These are phyloP conservation scores for Styela clava DNA, from an alignment of 23 tunicate species.

Conservation along the genomic window DNA sequence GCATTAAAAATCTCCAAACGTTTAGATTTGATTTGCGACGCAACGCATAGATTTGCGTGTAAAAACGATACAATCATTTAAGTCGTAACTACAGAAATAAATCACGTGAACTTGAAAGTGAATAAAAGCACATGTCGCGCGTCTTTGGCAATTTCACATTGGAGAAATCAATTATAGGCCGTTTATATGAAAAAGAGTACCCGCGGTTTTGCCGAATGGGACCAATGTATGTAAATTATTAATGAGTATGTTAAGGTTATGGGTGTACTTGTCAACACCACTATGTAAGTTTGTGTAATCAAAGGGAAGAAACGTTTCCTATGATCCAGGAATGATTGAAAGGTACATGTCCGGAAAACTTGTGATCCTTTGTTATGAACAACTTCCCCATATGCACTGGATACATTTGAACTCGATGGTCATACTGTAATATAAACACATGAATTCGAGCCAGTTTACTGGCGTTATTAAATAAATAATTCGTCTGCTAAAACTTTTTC, in stretches of 20 bases:
- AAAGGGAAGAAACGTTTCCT: not conserved
- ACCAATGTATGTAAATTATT: not conserved
- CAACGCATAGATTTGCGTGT: no score
- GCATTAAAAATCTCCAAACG: no score
- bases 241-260: not conserved
- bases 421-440: no score
- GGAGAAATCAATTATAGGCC: not conserved
- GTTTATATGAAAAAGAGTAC: not conserved
- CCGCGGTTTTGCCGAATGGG: not conserved
- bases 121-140: not conserved
- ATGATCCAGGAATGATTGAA: not conserved
- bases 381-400: no score
- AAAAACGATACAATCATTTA: no score
- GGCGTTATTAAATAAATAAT: no score
- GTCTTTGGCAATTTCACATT: not conserved
- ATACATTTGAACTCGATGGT: no score
- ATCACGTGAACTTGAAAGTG: no score
- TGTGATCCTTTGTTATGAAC: not conserved
- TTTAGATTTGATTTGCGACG: no score
- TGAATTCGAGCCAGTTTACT: no score
- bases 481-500: no score
- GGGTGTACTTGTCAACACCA: not conserved
- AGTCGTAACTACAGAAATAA: no score
- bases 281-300: not conserved
- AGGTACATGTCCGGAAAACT: not conserved